Conservation (phyloP, 2,888 invertebrate species). For the Hyposoter didymator region DNA sequence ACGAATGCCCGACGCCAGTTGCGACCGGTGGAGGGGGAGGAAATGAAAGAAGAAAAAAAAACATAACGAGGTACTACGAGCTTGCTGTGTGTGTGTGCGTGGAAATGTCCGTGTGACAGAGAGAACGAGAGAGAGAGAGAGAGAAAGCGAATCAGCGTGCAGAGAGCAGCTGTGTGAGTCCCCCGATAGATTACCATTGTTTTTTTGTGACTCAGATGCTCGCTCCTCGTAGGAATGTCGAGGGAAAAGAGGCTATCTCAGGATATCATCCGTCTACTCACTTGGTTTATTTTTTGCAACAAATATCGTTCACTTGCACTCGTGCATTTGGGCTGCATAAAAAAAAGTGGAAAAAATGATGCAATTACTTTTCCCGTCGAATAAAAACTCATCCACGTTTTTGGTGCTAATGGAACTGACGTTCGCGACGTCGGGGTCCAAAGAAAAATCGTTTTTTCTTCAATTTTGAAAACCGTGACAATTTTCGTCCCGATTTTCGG, state of each 20-base stretch:
- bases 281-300: slow-evolving; percentile 62
- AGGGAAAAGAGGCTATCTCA: slow-evolving; percentile 42
- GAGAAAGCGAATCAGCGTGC: slow-evolving; percentile 68
- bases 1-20: slow-evolving; percentile 46
- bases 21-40: slow-evolving; percentile 30
- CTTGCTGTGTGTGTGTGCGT: not conserved
- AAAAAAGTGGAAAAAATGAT: no score
- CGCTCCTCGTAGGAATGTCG: slow-evolving; percentile 70
- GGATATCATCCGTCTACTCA: slow-evolving; percentile 58
- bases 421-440: no score
- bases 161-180: slow-evolving; percentile 77
- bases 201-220: slow-evolving; percentile 77
- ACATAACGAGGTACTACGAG: slow-evolving; percentile 26
- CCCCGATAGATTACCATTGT: slow-evolving; percentile 76
- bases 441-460: no score
- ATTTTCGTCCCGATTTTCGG: no score
- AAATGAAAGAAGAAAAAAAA: slow-evolving; percentile 23
- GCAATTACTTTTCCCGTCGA: no score
- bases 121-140: slow-evolving; percentile 67
- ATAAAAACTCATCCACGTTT: no score
- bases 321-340: slow-evolving; percentile 12
- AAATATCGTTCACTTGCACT: slow-evolving; percentile 35
- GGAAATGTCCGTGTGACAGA: not conserved
- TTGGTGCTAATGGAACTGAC: no score
- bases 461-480: no score